Evolutionary conservation across 2,113 vertebrate species (phyloP), one percentile per base, ranked within the genome.

Genomic region (Protobothrops flavoviridis): DNA sequence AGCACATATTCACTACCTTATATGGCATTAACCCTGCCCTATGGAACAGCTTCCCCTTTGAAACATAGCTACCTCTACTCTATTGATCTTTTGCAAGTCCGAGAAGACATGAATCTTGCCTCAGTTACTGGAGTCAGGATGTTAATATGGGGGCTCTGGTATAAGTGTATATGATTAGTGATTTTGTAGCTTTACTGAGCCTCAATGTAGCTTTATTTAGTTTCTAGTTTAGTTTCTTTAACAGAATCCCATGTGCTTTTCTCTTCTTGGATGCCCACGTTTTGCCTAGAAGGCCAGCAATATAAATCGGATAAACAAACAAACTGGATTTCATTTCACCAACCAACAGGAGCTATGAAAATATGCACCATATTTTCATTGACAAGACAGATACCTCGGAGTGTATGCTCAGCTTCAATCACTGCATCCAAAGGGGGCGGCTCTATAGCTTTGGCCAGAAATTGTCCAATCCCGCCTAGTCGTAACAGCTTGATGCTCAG

Each of bases 371-470:
- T 61, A 59, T 29, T 17, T 3, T 69, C 29, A 43, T 5, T 50
- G 69, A 56, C 3, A 1, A 0, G 0, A 2, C 48, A 55, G 12
- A 50, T 97, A 99, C 99, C 99, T 98, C 96, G 96, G 7, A 99
- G 98, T 0, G 98, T 99, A 95, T 99, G 98, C 39, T 99, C 99
- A 0, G 99, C 99, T 95, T 99, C 99, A 7, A 99, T 99, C 59
- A 99, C 99, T 0, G 99, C 99, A 91, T 99, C 99, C 97, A 99
- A 95, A 0, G 99, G 99, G 0, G 99, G 99, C 0, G 99, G 99
- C 87, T 99, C 99, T n/a, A 99, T 99, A n/a, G 99, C 99, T 95
- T 99, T 99, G 53, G 99, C 98, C 96, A 99, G 95, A 91, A 99
- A 99, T 0, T 99, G 98, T 1, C 99, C 99, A 3, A 99, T 99